A percentile compares a stretch with the other conserved stretches of the same genome.
Evolutionary conservation across 2,113 vertebrate species (phyloP).

Genomic region (Machaerirhynchus nigripectus): DNA sequence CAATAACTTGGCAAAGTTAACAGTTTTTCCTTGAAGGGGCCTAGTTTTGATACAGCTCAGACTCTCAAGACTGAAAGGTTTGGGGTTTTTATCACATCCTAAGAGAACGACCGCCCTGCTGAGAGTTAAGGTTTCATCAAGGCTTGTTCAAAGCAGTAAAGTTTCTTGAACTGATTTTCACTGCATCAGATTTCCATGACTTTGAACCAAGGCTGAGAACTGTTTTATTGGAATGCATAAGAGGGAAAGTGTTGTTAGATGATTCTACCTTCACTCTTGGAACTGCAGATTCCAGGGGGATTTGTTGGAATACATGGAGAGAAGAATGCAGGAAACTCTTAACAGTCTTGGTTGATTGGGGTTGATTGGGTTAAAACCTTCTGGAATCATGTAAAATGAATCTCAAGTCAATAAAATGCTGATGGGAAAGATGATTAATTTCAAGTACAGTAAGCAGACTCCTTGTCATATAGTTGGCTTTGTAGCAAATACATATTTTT

Average conservation of each 20-base stretch:
- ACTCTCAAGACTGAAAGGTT: not conserved
- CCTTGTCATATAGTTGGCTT: conserved; percentile 56
- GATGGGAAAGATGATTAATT: conserved; percentile 47
- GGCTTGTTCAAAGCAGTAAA: not conserved
- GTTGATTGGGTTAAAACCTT: conserved; percentile 71
- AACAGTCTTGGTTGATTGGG: conserved; percentile 16
- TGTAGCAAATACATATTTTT: conserved; percentile 55
- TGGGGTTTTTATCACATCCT: conserved; percentile 9
- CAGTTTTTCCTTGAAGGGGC: not conserved
- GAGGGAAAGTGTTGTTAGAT: not conserved
- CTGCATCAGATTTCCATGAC: conserved; percentile 35
- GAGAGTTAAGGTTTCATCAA: conserved; percentile 31
- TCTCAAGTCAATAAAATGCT: conserved; percentile 63
- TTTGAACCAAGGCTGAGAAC: conserved; percentile 28
- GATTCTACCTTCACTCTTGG: not conserved
- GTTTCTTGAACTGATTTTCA: conserved; percentile 42
- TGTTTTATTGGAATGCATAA: not conserved
- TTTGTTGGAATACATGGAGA: conserved; percentile 10
- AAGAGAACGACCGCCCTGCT: conserved; percentile 10
- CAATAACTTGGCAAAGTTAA: not conserved
- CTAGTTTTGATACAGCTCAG: conserved; percentile 33
- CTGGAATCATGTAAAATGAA: conserved; percentile 23
- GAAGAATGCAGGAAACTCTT: conserved; percentile 55
- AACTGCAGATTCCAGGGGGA: conserved; percentile 8
- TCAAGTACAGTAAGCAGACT: conserved; percentile 64